Conservation (phyloP, 1,140 invertebrate species). For the Phenacoccus solenopsis region DNA sequence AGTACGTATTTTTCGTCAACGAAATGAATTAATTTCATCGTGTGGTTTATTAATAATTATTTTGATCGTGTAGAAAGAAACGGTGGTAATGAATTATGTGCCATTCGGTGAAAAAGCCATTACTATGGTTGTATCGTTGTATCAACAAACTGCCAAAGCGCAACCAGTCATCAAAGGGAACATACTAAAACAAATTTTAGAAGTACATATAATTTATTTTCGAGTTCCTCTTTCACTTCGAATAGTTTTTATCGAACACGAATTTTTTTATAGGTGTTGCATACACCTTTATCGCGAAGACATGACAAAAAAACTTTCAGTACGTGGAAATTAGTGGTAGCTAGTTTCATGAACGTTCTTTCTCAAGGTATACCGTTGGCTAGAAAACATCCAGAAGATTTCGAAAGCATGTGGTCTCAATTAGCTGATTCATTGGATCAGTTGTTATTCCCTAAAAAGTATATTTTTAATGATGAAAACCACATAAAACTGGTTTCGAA, state of each 20-base stretch:
- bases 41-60: too few species aligned
- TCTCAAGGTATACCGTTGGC: constrained; percentile 77
- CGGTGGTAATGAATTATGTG: constrained; percentile 74
- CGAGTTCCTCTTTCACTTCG: background rate
- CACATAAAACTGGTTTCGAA: too few species aligned
- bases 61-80: constrained; percentile 42
- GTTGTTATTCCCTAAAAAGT: constrained; percentile 76
- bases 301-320: constrained; percentile 67
- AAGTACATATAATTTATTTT: constrained; percentile 27
- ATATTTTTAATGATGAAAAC: constrained; percentile 27
- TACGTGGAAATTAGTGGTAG: constrained; percentile 77
- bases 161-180: constrained; percentile 57
- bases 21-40: background rate
- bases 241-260: background rate
- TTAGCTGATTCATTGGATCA: constrained; percentile 75
- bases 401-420: constrained; percentile 67
- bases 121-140: constrained; percentile 65
- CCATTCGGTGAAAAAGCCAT: constrained; percentile 78
- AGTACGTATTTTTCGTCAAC: constrained; percentile 16
- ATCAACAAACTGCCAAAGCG: constrained; percentile 64
- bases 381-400: constrained; percentile 55
- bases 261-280: constrained; percentile 40
- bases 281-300: constrained; percentile 63
- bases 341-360: constrained; percentile 63
- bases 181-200: constrained; percentile 63